These are phyloP conservation scores for Podarcis muralis DNA, from an alignment of 2,113 vertebrate species.

Conservation along the genomic window DNA sequence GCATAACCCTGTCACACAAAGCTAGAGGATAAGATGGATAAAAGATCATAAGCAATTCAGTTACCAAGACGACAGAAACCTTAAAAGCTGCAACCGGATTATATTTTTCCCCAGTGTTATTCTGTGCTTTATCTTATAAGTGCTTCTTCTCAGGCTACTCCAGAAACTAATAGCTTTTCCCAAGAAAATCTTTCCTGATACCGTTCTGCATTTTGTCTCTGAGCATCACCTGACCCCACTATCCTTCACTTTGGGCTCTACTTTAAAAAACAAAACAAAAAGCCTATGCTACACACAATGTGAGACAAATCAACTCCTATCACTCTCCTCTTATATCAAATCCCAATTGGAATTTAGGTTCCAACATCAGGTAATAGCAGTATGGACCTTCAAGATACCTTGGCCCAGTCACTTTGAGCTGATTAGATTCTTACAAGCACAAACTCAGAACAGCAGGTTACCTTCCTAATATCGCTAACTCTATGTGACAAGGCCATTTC, in stretches of 20 bases:
- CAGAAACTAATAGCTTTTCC: constrained; percentile 24
- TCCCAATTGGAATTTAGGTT: background rate
- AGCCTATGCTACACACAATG: background rate
- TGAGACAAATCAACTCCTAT: constrained; percentile 5
- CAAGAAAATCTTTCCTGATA: constrained; percentile 46
- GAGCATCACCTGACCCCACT: constrained; percentile 33
- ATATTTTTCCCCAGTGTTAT: constrained; percentile 26
- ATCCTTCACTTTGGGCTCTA: constrained; percentile 19
- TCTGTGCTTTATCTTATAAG: constrained; percentile 34
- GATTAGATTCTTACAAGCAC: background rate
- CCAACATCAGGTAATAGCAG: background rate
- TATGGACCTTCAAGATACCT: background rate
- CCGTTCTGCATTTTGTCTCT: constrained; percentile 31
- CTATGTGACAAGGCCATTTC: background rate
- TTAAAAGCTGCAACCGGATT: constrained; percentile 1
- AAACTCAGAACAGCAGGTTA: background rate
- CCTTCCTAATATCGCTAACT: background rate
- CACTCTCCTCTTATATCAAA: background rate
- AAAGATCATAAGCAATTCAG: background rate
- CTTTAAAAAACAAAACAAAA: background rate
- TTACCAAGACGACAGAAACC: constrained; percentile 17
- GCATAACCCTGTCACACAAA: background rate
- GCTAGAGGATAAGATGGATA: background rate
- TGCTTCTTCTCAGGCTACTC: constrained; percentile 44
- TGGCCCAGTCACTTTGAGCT: background rate